Conservation (phyloP, 1,140 invertebrate genomes). For the Brachionus plicatilis region DNA sequence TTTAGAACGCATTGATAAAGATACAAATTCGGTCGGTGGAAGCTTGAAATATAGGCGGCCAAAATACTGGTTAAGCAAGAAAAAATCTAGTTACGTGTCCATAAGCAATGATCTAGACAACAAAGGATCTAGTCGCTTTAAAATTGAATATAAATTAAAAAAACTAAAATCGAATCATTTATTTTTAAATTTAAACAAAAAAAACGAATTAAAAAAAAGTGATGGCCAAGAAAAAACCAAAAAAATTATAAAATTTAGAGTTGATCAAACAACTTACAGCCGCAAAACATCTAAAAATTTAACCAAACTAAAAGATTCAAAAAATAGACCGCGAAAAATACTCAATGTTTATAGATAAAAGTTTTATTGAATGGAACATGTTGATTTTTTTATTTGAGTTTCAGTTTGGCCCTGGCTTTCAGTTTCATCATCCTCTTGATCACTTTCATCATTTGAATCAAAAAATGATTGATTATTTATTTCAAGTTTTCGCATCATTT, state of each 20-base stretch:
- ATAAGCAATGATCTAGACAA: not conserved
- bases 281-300: not conserved
- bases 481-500: not conserved
- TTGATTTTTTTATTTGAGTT: not conserved
- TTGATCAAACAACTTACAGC: constrained; percentile 17
- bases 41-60: not conserved
- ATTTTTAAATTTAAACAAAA: not conserved
- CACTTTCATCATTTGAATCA: not conserved
- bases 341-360: not conserved
- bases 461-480: not conserved
- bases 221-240: not conserved
- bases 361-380: not conserved
- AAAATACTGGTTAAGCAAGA: not conserved
- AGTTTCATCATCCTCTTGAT: not conserved
- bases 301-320: not conserved
- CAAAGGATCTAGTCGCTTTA: not conserved
- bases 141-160: constrained; percentile 16
- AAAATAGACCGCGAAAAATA: not conserved
- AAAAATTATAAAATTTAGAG: not conserved
- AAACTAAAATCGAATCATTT: constrained; percentile 22
- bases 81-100: not conserved
- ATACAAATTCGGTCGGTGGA: not conserved
- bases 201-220: not conserved
- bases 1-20: not conserved
- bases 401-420: not conserved